These are phyloP conservation scores for Linurgus olivaceus DNA, from an alignment of 2,797 vertebrate species.

Conservation along the genomic window DNA sequence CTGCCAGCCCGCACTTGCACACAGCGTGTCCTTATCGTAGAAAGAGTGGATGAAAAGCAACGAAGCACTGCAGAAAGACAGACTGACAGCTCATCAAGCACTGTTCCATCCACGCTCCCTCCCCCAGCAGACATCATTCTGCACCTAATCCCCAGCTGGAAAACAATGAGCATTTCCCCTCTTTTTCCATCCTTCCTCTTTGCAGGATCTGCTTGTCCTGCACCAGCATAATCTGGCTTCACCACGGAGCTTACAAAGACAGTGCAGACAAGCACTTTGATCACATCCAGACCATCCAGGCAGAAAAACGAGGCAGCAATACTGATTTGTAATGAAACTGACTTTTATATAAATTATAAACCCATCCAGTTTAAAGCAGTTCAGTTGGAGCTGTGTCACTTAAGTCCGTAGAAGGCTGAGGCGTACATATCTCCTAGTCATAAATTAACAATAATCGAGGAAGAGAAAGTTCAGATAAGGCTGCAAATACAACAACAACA, in stretches of 20 bases:
- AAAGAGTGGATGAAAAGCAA: background rate
- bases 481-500: conserved; percentile 59
- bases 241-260: background rate
- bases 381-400: conserved; percentile 65
- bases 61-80: background rate
- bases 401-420: conserved; percentile 62
- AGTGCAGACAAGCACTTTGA: fast-evolving
- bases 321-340: conserved; percentile 66
- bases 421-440: conserved; percentile 65
- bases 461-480: conserved; percentile 64
- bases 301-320: conserved; percentile 43
- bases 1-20: background rate
- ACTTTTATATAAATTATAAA: conserved; percentile 77
- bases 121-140: background rate
- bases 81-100: background rate
- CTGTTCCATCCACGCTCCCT: background rate
- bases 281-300: background rate
- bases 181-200: background rate
- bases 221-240: background rate
- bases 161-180: background rate
- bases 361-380: conserved; percentile 74
- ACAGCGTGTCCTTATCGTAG: fast-evolving
- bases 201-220: background rate
- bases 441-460: conserved; percentile 71
- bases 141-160: background rate